Evolutionary conservation across 2,113 vertebrate species (phyloP), one percentile per base, ranked within the genome.

Genomic region (Dipodomys merriami): DNA sequence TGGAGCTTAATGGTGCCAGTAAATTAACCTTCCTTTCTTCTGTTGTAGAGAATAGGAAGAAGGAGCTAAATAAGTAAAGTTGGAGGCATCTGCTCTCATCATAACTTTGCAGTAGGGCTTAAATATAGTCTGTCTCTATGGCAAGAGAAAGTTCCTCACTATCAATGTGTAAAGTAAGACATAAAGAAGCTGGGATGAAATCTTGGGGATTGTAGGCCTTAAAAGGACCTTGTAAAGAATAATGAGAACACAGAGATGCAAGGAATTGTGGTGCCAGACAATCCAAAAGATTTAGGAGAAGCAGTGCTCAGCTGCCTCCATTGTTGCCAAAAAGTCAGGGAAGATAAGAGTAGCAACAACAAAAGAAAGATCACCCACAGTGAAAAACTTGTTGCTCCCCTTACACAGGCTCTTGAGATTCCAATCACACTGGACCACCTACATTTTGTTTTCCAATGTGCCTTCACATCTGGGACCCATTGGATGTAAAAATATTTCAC

Each of bases 401-500:
- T 67, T 49, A 2, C 72, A 35, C 62, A 57, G 57, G 29, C 67
- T 91, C 86, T 72, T 84, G 77, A 35, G 92, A 92, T 35, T 35
- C 6, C 72, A 69, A 87, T 95, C 84, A 94, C 72, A 29, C 33
- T 33, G 68, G 86, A 94, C 93, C 94, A 94, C 92, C 94, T 90
- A 73, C 27, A 4, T 92, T 90, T 92, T 94, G 74, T 85, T 96
- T 93, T 78, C 92, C 82, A 94, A 0, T 49, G 20, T 35, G 65
- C 91, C 73, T 83, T 87, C 93, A 72, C 82, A 91, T 91, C 90
- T 95, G 93, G 78, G 18, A 88, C 62, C 71, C 86, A 64, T 7
- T 64, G 25, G 5, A 13, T 88, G 49, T 76, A 86, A 93, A 49
- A 94, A 83, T 72, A 93, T 5, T 69, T 35, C 82, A 10, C 20